A percentile compares a stretch with the other conserved stretches of the same genome.
phyloP scores from a whole-genome alignment of 2,888 invertebrate genomes.

The Heliconius ethilla region DNA sequence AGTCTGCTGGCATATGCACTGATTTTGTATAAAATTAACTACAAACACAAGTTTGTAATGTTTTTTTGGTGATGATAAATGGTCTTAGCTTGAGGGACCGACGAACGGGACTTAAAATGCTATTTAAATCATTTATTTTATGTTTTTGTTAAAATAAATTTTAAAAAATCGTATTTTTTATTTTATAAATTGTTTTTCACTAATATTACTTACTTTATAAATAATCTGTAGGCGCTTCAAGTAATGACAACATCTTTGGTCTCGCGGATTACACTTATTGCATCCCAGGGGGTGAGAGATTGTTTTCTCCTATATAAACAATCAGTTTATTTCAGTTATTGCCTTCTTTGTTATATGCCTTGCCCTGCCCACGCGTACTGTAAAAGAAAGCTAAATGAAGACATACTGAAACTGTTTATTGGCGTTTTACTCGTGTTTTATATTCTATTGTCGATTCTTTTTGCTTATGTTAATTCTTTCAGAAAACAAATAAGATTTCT shows the following conservation, averaged over 20 bases:
- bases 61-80: too few species aligned
- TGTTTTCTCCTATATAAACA: constrained; percentile 73
- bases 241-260: constrained; percentile 28
- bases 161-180: too few species aligned
- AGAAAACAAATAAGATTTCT: neutral
- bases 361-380: constrained; percentile 27
- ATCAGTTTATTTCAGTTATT: constrained; percentile 70
- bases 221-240: constrained; percentile 35
- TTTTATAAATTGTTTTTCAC: too few species aligned
- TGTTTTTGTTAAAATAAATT: too few species aligned
- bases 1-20: too few species aligned
- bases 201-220: neutral
- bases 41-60: too few species aligned
- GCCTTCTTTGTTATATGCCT: constrained; percentile 55
- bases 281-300: constrained; percentile 69
- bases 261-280: constrained; percentile 74
- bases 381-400: constrained; percentile 49
- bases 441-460: constrained; percentile 9
- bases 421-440: constrained; percentile 34
- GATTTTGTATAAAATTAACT: too few species aligned
- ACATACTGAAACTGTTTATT: constrained; percentile 48
- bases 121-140: too few species aligned
- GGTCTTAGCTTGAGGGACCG: too few species aligned
- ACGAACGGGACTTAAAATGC: too few species aligned
- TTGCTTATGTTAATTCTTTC: constrained; percentile 6